Percentiles rank a stretch among this genome's conserved stretches.
Conservation (phyloP, 2,113 vertebrate species). For the Garra rufa region DNA sequence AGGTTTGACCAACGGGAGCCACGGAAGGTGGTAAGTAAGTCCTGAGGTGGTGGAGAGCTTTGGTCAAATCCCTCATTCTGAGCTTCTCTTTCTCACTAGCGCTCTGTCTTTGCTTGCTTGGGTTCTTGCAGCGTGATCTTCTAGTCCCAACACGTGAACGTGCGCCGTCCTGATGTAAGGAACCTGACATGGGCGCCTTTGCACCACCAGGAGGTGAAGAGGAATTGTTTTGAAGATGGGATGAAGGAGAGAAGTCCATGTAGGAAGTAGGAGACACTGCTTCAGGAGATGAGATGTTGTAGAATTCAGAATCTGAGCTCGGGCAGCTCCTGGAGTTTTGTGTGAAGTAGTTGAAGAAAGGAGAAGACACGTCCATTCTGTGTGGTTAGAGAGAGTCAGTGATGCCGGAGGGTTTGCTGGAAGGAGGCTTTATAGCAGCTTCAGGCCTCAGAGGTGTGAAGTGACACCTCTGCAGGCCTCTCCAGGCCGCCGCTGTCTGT, state of each 20-base stretch:
- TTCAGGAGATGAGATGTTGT: slow-evolving; percentile 61
- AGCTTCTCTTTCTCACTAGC: slow-evolving; percentile 73
- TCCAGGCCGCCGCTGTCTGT: slow-evolving; percentile 55
- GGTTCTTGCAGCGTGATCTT: slow-evolving; percentile 56
- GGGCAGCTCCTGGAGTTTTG: slow-evolving; percentile 57
- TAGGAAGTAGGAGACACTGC: slow-evolving; percentile 52
- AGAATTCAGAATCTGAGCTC: slow-evolving; percentile 63
- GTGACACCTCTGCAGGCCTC: slow-evolving; percentile 64
- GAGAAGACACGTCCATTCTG: slow-evolving; percentile 56
- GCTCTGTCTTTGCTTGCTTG: slow-evolving; percentile 64
- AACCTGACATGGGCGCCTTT: background rate
- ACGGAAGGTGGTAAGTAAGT: slow-evolving; percentile 68
- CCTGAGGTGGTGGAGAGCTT: slow-evolving; percentile 68
- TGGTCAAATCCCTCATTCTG: slow-evolving; percentile 71
- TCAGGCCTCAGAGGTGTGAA: slow-evolving; percentile 65
- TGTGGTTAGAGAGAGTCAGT: slow-evolving; percentile 41
- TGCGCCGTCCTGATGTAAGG: slow-evolving; percentile 17
- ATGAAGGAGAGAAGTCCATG: slow-evolving; percentile 47
- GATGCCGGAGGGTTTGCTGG: slow-evolving; percentile 35
- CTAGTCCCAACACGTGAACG: slow-evolving; percentile 9
- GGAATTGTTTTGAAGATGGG: slow-evolving; percentile 9
- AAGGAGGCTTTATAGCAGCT: slow-evolving; percentile 63
- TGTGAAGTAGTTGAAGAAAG: slow-evolving; percentile 52
- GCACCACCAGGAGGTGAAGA: slow-evolving; percentile 16
- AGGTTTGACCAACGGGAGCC: slow-evolving; percentile 64